These are phyloP conservation scores for Epinotia nisella DNA, from an alignment of 2,888 invertebrate genomes.

Conservation along the genomic window DNA sequence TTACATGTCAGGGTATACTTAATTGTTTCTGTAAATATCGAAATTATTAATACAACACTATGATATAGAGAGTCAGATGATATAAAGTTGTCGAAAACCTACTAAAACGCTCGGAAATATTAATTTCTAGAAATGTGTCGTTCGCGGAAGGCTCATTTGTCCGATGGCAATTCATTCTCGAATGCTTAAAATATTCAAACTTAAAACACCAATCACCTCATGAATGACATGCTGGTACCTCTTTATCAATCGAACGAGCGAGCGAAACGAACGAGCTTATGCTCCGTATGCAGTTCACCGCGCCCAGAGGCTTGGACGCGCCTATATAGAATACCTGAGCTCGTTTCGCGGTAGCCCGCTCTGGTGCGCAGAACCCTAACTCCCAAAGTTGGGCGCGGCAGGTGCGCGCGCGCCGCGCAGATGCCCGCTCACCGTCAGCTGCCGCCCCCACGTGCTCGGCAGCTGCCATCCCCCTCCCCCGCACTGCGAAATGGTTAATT, in stretches of 20 bases:
- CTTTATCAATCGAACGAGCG: too few relatives aligned
- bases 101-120: background rate
- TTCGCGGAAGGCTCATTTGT: background rate
- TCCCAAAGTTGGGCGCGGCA: constrained; percentile 68
- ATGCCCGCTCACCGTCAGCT: constrained; percentile 78
- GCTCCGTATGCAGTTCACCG: too few relatives aligned
- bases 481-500: constrained; percentile 31
- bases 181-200: background rate
- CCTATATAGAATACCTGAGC: too few relatives aligned
- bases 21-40: too few relatives aligned
- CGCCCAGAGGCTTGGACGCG: too few relatives aligned
- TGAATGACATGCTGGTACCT: too few relatives aligned
- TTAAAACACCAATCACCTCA: too few relatives aligned
- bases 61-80: too few relatives aligned
- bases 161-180: background rate
- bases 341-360: background rate
- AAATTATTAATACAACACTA: too few relatives aligned
- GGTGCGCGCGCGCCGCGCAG: constrained; percentile 73
- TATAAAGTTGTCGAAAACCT: background rate
- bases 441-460: constrained; percentile 76
- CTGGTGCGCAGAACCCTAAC: constrained; percentile 25
- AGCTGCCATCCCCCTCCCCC: constrained; percentile 72
- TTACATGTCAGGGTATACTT: too few relatives aligned
- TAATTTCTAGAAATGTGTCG: background rate
- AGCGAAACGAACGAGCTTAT: too few relatives aligned